Conservation (phyloP, 2,113 vertebrate genomes). For the Eclectus roratus region DNA sequence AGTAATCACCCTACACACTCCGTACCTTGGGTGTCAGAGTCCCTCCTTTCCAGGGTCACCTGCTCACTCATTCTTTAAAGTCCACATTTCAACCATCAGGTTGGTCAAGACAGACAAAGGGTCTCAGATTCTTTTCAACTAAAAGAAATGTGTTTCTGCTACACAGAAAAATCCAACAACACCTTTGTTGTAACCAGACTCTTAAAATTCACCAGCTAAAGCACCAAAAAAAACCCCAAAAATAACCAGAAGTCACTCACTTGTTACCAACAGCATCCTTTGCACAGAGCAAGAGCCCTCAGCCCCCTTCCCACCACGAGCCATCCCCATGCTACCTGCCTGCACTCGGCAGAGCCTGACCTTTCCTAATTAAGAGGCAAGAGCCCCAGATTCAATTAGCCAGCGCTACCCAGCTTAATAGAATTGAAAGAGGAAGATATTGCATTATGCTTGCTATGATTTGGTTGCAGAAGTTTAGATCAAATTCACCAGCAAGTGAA, state of each 20-base stretch:
- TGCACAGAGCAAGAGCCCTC: not conserved
- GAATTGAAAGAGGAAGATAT: conserved; percentile 16
- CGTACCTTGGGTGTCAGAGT: not conserved
- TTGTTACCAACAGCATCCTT: not conserved
- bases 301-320: not conserved
- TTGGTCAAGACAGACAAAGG: not conserved
- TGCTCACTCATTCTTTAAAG: not conserved
- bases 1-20: not conserved
- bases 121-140: not conserved
- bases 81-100: not conserved
- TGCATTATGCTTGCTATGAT: conserved; percentile 19
- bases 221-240: not conserved
- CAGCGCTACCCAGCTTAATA: not conserved
- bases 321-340: not conserved
- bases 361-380: conserved; percentile 26
- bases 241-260: not conserved
- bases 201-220: not conserved
- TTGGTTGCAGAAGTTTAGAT: conserved; percentile 31
- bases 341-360: accelerated
- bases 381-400: conserved; percentile 42
- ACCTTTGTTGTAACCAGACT: not conserved
- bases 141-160: not conserved
- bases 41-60: not conserved
- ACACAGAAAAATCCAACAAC: not conserved
- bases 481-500: conserved; percentile 4